Evolutionary conservation across 2,888 invertebrate genomes (phyloP).

Genomic region (Dryobotodes eremita): DNA sequence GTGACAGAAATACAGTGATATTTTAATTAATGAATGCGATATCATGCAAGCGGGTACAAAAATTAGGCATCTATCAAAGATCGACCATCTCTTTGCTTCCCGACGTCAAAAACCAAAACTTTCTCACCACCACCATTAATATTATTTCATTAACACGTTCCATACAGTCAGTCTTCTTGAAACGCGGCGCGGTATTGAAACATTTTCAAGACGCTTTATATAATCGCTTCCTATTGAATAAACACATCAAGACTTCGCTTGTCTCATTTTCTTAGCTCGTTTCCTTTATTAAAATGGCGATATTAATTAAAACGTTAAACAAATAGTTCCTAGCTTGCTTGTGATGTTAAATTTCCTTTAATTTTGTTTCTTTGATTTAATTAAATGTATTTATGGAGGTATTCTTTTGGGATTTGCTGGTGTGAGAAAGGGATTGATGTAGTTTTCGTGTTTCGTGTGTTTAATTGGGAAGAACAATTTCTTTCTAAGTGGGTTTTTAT

Average conservation of each 20-base stretch:
- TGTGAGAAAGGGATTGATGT: background rate
- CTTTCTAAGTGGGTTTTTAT: background rate
- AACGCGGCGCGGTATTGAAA: background rate
- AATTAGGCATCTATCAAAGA: background rate
- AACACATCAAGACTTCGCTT: conserved; percentile 42
- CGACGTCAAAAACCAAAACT: background rate
- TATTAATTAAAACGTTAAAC: conserved; percentile 59
- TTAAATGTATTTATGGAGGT: conserved; percentile 5
- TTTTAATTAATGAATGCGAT: background rate
- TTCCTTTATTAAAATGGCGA: conserved; percentile 31
- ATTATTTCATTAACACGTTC: background rate
- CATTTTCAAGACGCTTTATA: conserved; percentile 29
- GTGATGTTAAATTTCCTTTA: conserved; percentile 12
- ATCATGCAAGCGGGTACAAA: background rate
- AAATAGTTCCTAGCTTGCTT: conserved; percentile 32
- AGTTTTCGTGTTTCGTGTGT: background rate
- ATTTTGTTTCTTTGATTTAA: conserved; percentile 1
- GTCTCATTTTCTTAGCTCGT: conserved; percentile 27
- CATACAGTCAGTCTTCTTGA: conserved; percentile 4
- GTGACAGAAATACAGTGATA: background rate
- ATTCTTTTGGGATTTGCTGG: background rate
- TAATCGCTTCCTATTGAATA: conserved; percentile 51
- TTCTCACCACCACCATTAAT: background rate
- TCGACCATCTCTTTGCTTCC: background rate
- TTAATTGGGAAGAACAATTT: background rate